These are phyloP conservation scores for Troglohyphantes excavatus DNA, from an alignment of 2,888 invertebrate genomes.

Conservation along the genomic window DNA sequence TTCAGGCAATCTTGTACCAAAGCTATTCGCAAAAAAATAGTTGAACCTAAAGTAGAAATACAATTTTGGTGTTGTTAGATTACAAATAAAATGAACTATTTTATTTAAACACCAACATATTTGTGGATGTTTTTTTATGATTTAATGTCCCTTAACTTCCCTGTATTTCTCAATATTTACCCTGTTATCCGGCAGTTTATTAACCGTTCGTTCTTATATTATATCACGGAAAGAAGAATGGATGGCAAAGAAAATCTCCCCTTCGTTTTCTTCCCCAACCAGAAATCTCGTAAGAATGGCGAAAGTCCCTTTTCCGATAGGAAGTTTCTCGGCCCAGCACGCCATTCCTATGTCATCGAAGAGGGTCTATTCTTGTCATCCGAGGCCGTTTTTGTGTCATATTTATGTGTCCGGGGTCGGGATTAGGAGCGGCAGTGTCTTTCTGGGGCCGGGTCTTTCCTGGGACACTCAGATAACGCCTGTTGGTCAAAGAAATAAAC, in stretches of 20 bases:
- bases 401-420: slow-evolving; percentile 58
- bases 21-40: too few species aligned
- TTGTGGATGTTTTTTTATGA: too few species aligned
- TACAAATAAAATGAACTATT: too few species aligned
- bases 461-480: slow-evolving; percentile 67
- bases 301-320: slow-evolving; percentile 6
- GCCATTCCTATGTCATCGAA: slow-evolving; percentile 62
- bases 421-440: slow-evolving; percentile 58
- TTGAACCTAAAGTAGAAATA: too few species aligned
- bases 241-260: slow-evolving; percentile 34
- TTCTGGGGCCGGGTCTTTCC: slow-evolving; percentile 52
- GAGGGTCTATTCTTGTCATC: slow-evolving; percentile 64
- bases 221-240: too few species aligned
- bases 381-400: slow-evolving; percentile 63
- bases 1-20: too few species aligned
- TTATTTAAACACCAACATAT: too few species aligned
- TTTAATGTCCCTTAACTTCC: too few species aligned
- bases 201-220: too few species aligned
- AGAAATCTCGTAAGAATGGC: slow-evolving; percentile 28
- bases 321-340: slow-evolving; percentile 28
- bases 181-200: too few species aligned
- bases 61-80: too few species aligned
- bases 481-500: slow-evolving; percentile 59
- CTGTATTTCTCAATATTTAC: too few species aligned
- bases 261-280: background rate